These are phyloP conservation scores for Pharmacophagus antenor DNA, from an alignment of 2,888 invertebrate species.

Conservation along the genomic window DNA sequence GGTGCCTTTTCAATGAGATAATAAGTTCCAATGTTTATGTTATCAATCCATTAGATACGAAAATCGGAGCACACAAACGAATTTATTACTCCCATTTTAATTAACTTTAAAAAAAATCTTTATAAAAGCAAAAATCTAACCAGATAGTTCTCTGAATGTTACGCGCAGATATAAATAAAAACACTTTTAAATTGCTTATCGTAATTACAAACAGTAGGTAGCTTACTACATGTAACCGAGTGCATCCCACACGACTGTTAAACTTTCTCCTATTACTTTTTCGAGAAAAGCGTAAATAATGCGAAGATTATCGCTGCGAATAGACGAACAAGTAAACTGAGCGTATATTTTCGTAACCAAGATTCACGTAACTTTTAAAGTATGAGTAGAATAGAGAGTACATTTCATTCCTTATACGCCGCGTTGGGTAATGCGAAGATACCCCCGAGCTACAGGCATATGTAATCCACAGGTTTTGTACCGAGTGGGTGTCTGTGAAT, in stretches of 20 bases:
- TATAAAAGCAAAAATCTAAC: no score
- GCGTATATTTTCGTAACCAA: not conserved
- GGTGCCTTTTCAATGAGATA: no score
- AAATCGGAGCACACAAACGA: no score
- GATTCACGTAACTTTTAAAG: not conserved
- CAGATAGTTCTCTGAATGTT: no score
- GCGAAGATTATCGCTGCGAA: slow-evolving; percentile 4
- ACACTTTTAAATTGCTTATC: not conserved
- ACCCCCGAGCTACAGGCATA: not conserved
- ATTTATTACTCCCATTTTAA: no score
- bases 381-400: not conserved
- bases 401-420: not conserved
- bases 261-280: slow-evolving; percentile 28
- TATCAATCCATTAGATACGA: no score
- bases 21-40: no score
- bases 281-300: slow-evolving; percentile 26
- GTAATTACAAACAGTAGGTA: not conserved
- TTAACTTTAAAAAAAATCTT: no score
- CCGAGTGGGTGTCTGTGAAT: not conserved
- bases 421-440: not conserved
- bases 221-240: not conserved
- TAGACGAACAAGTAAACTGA: not conserved
- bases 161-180: no score
- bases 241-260: slow-evolving; percentile 14
- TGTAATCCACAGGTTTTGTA: not conserved